Conservation (phyloP, 2,888 invertebrate species). For the Aphrophora alni region DNA sequence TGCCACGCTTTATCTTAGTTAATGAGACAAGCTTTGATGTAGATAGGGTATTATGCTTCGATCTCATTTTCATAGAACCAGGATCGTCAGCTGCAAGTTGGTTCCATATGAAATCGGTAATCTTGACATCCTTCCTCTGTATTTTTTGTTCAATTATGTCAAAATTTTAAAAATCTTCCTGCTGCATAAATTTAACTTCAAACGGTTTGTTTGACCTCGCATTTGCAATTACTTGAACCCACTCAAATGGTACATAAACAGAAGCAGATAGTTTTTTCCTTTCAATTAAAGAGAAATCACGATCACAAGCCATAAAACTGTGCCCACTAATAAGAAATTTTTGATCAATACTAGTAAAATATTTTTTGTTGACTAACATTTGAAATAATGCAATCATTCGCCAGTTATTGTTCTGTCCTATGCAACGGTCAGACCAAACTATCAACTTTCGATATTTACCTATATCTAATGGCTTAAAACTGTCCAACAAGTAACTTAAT, state of each 20-base stretch:
- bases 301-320: conserved; percentile 44
- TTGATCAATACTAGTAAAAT: conserved; percentile 45
- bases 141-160: neutral
- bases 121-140: neutral
- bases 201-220: neutral
- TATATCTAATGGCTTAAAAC: conserved; percentile 19
- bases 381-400: no score
- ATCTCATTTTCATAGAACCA: neutral
- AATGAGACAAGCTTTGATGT: no score
- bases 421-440: conserved; percentile 47
- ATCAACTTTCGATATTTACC: conserved; percentile 40
- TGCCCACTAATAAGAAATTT: conserved; percentile 46
- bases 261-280: conserved; percentile 34
- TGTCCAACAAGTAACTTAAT: conserved; percentile 35
- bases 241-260: conserved; percentile 34
- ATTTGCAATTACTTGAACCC: neutral
- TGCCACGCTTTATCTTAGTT: no score
- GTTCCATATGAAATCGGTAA: neutral
- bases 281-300: conserved; percentile 45
- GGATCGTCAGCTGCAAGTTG: neutral
- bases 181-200: neutral
- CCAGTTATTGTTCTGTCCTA: conserved; percentile 47
- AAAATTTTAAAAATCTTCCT: neutral
- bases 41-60: neutral
- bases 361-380: conserved; percentile 29